These are phyloP conservation scores for Siniperca chuatsi DNA, from an alignment of 2,113 vertebrate genomes.

Conservation along the genomic window DNA sequence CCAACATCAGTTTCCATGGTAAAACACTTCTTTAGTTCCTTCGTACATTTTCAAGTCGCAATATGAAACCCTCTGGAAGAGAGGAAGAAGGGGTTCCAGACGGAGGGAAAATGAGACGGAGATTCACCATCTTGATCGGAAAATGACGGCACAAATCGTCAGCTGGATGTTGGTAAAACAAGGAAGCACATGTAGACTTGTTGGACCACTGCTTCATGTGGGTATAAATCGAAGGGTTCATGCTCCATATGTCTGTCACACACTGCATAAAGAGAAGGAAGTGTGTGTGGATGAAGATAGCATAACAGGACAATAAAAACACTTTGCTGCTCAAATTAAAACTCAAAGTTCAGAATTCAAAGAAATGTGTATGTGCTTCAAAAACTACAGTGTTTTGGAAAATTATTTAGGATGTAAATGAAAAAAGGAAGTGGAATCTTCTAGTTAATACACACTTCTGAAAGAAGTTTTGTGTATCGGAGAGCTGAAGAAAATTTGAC, in stretches of 20 bases:
- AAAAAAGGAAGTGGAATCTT: background rate
- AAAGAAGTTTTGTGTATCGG: background rate
- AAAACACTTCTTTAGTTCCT: slow-evolving; percentile 19
- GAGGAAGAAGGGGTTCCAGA: background rate
- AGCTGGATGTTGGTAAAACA: slow-evolving; percentile 20
- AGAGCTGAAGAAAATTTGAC: background rate
- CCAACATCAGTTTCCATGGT: slow-evolving; percentile 2
- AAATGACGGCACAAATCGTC: slow-evolving; percentile 3
- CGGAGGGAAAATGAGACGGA: background rate
- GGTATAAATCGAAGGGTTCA: slow-evolving; percentile 8
- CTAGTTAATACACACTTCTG: background rate
- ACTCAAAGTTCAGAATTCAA: no score
- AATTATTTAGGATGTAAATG: background rate
- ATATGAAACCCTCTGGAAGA: background rate
- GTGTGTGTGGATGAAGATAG: background rate
- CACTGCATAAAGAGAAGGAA: slow-evolving; percentile 38
- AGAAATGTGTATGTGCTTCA: no score
- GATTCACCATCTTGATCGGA: background rate
- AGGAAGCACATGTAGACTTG: slow-evolving; percentile 17
- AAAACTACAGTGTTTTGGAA: no score
- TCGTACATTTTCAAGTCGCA: slow-evolving; percentile 21
- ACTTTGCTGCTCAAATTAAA: background rate
- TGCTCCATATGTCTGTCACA: slow-evolving; percentile 35
- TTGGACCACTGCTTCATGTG: slow-evolving; percentile 18
- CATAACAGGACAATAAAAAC: background rate